Evolutionary conservation across 2,113 vertebrate genomes (phyloP).

Genomic region (Cinclus mexicanus): DNA sequence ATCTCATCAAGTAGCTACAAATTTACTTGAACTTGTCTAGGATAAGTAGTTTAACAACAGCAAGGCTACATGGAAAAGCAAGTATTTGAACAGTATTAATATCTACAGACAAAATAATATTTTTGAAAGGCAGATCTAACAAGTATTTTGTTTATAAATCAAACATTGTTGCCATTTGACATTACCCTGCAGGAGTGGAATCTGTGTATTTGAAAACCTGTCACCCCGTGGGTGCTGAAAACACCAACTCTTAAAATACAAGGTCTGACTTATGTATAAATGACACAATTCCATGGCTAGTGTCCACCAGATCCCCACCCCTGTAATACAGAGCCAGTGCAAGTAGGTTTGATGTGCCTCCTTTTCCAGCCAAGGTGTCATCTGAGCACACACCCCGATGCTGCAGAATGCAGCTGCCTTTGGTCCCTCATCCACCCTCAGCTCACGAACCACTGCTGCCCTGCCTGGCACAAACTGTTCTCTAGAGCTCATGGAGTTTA

Average conservation of each 20-base stretch:
- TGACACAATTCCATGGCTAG: neutral
- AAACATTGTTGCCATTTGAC: neutral
- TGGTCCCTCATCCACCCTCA: neutral
- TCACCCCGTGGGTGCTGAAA: neutral
- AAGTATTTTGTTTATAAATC: neutral
- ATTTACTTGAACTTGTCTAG: neutral
- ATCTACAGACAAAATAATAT: neutral
- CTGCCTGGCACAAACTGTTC: neutral
- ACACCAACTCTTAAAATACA: neutral
- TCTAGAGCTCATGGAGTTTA: neutral
- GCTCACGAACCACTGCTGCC: rapidly evolving
- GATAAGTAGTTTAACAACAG: neutral
- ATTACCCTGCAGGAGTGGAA: neutral
- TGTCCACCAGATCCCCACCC: too few species aligned
- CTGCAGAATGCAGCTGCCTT: neutral
- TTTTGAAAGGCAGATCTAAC: neutral
- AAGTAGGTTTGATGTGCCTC: neutral
- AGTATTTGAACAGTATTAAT: neutral
- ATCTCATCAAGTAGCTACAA: neutral
- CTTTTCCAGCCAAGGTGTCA: neutral
- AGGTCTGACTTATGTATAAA: neutral
- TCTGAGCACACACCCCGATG: rapidly evolving
- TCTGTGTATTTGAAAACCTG: neutral
- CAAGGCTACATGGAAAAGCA: neutral
- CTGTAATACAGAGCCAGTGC: neutral